Conservation (phyloP, 2,888 invertebrate species). For the Acleris cristana region DNA sequence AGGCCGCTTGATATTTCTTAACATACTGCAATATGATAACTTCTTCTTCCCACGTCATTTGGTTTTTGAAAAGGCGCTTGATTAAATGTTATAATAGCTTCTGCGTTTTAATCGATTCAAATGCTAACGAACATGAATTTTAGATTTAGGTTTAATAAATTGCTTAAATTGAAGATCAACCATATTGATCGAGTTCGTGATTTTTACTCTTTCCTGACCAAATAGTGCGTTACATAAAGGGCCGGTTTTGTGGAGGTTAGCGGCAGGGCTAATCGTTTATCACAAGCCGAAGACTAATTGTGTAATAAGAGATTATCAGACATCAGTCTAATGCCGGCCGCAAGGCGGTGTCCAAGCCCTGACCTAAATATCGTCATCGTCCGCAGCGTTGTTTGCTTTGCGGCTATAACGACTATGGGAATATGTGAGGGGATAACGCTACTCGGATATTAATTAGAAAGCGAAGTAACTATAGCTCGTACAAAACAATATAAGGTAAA, state of each 20-base stretch:
- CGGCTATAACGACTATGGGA: conserved; percentile 22
- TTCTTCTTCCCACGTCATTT: background rate
- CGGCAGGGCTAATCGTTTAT: conserved; percentile 17
- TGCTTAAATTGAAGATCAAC: no score
- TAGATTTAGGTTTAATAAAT: no score
- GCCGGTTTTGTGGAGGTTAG: background rate
- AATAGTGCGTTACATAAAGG: background rate
- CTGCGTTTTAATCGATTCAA: no score
- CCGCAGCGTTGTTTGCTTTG: conserved; percentile 37
- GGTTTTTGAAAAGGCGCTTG: background rate
- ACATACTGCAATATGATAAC: conserved; percentile 11
- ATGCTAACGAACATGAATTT: no score
- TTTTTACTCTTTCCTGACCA: background rate
- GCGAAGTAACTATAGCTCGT: background rate
- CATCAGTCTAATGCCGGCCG: conserved; percentile 50
- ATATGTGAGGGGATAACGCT: conserved; percentile 25
- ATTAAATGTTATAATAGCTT: no score
- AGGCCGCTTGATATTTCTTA: conserved; percentile 8
- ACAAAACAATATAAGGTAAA: no score
- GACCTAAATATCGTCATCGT: conserved; percentile 56
- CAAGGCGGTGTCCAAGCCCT: conserved; percentile 63
- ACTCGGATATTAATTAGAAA: conserved; percentile 21
- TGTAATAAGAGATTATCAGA: conserved; percentile 56
- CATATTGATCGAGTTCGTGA: background rate
- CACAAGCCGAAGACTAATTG: conserved; percentile 48